Conservation (phyloP, 1,140 invertebrate genomes). For the Leptinotarsa defecta region DNA sequence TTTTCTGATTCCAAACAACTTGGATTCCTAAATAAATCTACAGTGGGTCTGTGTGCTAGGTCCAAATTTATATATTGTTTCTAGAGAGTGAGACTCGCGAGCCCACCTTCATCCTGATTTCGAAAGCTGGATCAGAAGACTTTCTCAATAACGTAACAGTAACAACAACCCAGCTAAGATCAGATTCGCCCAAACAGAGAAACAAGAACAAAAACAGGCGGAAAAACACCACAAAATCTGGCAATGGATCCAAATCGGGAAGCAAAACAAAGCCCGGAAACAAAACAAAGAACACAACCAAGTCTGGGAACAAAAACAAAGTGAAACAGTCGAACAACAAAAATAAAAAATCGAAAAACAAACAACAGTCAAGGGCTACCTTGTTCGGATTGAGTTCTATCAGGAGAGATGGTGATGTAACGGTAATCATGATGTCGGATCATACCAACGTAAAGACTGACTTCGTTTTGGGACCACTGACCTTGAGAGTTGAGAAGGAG, state of each 20-base stretch:
- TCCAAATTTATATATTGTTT: conserved; percentile 14
- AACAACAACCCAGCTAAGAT: conserved; percentile 28
- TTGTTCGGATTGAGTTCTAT: conserved; percentile 77
- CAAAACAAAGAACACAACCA: conserved; percentile 54
- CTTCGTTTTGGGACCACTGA: conserved; percentile 77
- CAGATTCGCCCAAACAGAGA: conserved; percentile 40
- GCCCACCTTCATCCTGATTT: conserved; percentile 50
- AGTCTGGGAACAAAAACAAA: conserved; percentile 26
- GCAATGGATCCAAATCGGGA: conserved; percentile 55
- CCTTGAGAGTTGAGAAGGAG: conserved; percentile 81
- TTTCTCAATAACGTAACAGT: conserved; percentile 33
- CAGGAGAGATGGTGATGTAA: conserved; percentile 75
- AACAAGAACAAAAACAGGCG: conserved; percentile 57
- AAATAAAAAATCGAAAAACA: conserved; percentile 54
- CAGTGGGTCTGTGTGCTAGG: no score
- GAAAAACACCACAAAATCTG: conserved; percentile 58
- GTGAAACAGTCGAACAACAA: conserved; percentile 45
- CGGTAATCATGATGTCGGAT: conserved; percentile 76
- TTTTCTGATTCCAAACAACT: no score
- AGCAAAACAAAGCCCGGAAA: conserved; percentile 67
- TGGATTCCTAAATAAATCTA: no score
- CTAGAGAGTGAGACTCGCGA: conserved; percentile 46
- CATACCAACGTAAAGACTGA: conserved; percentile 81
- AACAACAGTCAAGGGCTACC: conserved; percentile 73
- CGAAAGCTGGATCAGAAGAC: conserved; percentile 45